Evolutionary conservation across 1,140 invertebrate species (phyloP).

Genomic region (Augochlora pura): DNA sequence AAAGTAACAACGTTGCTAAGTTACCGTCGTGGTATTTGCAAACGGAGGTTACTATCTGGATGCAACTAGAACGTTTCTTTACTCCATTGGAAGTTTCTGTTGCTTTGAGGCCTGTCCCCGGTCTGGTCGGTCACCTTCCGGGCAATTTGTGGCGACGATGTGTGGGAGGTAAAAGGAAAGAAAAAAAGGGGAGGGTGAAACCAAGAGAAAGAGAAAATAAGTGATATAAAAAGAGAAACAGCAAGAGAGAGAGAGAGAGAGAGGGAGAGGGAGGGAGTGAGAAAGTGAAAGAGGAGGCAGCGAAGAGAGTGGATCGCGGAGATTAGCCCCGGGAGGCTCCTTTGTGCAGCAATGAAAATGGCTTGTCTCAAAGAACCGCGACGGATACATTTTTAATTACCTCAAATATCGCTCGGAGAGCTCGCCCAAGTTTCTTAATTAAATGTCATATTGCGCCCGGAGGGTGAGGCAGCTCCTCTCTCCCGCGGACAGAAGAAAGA

Average conservation of each 20-base stretch:
- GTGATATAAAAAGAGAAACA: conserved; percentile 20
- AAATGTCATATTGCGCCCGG: conserved; percentile 77
- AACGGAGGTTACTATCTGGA: no score
- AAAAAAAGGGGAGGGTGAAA: conserved; percentile 16
- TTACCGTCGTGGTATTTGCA: no score
- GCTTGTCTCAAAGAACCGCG: conserved; percentile 78
- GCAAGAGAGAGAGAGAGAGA: conserved; percentile 32
- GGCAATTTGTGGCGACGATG: conserved; percentile 63
- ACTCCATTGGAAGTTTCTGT: not conserved
- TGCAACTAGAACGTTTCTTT: no score
- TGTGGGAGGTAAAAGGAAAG: conserved; percentile 30
- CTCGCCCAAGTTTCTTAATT: conserved; percentile 76
- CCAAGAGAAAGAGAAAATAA: conserved; percentile 1
- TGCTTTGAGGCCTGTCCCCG: not conserved
- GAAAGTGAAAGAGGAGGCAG: conserved; percentile 25
- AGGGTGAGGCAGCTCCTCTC: conserved; percentile 32
- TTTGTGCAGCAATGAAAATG: conserved; percentile 77
- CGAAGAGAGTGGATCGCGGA: conserved; percentile 61
- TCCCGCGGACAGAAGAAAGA: not conserved
- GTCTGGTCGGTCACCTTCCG: conserved; percentile 36
- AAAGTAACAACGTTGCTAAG: no score
- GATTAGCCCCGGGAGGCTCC: conserved; percentile 76
- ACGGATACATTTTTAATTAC: conserved; percentile 81
- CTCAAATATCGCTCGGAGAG: conserved; percentile 76
- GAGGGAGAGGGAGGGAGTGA: conserved; percentile 37